These are phyloP conservation scores for Catocala nupta DNA, from an alignment of 2,888 invertebrate species.

Conservation along the genomic window DNA sequence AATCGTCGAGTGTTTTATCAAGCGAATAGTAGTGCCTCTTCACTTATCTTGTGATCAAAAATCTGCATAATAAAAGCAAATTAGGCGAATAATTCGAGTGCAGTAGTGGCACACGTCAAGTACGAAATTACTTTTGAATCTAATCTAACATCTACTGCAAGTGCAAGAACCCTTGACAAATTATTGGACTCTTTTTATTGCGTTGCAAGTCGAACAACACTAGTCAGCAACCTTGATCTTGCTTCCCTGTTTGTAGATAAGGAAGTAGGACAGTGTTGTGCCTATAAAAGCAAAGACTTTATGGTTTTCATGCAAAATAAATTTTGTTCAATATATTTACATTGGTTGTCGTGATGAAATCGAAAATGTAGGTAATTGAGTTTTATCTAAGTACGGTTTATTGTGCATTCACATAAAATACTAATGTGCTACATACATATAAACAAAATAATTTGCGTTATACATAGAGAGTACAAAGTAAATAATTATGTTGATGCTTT, in stretches of 20 bases:
- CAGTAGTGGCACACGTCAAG: conserved; percentile 73
- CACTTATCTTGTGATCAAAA: conserved; percentile 70
- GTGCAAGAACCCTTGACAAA: conserved; percentile 55
- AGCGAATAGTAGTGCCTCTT: conserved; percentile 63
- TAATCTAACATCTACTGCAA: conserved; percentile 71
- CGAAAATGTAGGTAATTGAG: too few species aligned
- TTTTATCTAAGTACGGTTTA: too few species aligned
- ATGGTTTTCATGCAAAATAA: too few species aligned
- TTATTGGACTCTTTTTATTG: conserved; percentile 43
- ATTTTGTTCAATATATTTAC: too few species aligned
- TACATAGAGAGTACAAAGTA: too few species aligned
- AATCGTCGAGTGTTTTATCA: conserved; percentile 27
- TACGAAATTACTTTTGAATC: conserved; percentile 71
- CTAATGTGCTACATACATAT: too few species aligned
- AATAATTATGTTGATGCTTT: too few species aligned
- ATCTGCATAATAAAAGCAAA: conserved; percentile 72
- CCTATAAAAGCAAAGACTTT: neutral
- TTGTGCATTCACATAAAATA: too few species aligned
- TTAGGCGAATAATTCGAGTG: conserved; percentile 78
- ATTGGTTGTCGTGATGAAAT: too few species aligned
- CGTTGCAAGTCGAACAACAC: conserved; percentile 14
- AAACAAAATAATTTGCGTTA: too few species aligned
- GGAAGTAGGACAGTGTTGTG: neutral
- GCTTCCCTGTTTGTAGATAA: neutral
- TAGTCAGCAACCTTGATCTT: conserved; percentile 2